Evolutionary conservation across 2,797 vertebrate genomes (phyloP), one percentile per base, ranked within the genome.

Genomic region (Antennarius maculatus): DNA sequence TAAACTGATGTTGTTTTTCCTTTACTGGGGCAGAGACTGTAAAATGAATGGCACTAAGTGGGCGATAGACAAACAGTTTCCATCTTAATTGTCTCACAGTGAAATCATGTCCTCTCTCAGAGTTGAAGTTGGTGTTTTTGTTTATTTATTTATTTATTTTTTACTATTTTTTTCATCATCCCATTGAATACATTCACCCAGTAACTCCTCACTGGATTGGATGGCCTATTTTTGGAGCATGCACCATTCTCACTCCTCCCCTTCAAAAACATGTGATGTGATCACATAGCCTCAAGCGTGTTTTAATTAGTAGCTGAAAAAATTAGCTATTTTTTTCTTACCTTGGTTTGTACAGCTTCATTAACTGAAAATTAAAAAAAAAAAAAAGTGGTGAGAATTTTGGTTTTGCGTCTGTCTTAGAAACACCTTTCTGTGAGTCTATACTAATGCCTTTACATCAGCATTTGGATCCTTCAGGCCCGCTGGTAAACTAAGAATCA

Each of bases 271-370:
- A 87, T 87, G 77, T 72, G 89, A 86, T 85, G 80, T 11, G 17
- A 87, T 91, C 82, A 77, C 45, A 76, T 73, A 71, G 83, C 89
- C 83, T 63, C 45, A 61, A 84, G 88, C 77, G 58, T 85, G 79
- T 85, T 91, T 90, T 88, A 91, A 91, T 82, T 86, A 91, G 87
- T 69, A 55, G 60, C 82, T 73, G 79, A 86, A 86, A 85, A 87
- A 89, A 90, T 89, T 81, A 88, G 84, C 77, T 73, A 66, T 73
- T 79, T 79, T 72, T 48, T 61, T 76, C 74, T 74, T 2, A 23
- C 68, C 42, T 55, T 74, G 74, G 74, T 77, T 79, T 77, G 76
- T 71, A 59, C 61, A 71, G 60, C 77, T 80, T 73, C 77, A 78
- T 85, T 70, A 80, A 64, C 39, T 43, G 46, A 49, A 80, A 84